Percentiles rank a stretch among this genome's conserved stretches.
These are phyloP conservation scores for Anoplius nigerrimus DNA, from an alignment of 2,888 invertebrate species.

Conservation along the genomic window DNA sequence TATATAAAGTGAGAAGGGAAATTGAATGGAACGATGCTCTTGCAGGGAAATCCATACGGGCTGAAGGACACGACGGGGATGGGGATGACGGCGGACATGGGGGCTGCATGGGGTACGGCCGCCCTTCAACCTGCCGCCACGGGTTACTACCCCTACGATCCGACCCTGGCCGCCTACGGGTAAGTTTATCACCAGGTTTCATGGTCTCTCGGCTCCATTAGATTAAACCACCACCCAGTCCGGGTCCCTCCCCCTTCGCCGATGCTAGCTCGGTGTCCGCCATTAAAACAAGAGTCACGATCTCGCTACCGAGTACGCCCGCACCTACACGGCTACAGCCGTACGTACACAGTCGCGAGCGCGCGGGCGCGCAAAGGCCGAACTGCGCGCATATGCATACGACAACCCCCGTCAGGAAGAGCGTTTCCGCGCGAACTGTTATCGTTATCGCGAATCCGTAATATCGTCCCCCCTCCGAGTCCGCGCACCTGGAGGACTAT, in stretches of 20 bases:
- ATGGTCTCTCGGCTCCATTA: slow-evolving; percentile 60
- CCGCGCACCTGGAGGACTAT: slow-evolving; percentile 18
- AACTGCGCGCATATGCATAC: neutral
- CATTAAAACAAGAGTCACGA: slow-evolving; percentile 61
- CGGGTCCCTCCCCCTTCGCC: slow-evolving; percentile 16
- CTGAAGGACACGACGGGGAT: slow-evolving; percentile 85
- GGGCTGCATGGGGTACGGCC: slow-evolving; percentile 91
- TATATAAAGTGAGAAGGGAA: neutral
- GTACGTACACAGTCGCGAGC: neutral
- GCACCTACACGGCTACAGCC: slow-evolving; percentile 2
- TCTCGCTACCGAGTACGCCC: slow-evolving; percentile 39
- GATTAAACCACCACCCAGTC: slow-evolving; percentile 56
- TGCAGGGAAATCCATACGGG: slow-evolving; percentile 91
- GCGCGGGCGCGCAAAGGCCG: neutral
- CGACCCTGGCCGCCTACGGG: slow-evolving; percentile 94
- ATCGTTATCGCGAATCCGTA: slow-evolving; percentile 58
- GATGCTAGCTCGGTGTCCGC: slow-evolving; percentile 31
- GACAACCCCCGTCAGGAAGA: slow-evolving; percentile 8
- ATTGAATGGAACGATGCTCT: slow-evolving; percentile 33
- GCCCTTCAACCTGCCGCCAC: slow-evolving; percentile 90
- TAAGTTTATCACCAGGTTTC: slow-evolving; percentile 78
- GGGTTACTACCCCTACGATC: slow-evolving; percentile 95
- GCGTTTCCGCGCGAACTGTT: slow-evolving; percentile 45
- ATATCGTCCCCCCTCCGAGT: slow-evolving; percentile 38
- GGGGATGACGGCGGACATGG: slow-evolving; percentile 88